These are phyloP conservation scores for Oncorhynchus gorbuscha DNA, from an alignment of 2,113 vertebrate species.

Conservation along the genomic window DNA sequence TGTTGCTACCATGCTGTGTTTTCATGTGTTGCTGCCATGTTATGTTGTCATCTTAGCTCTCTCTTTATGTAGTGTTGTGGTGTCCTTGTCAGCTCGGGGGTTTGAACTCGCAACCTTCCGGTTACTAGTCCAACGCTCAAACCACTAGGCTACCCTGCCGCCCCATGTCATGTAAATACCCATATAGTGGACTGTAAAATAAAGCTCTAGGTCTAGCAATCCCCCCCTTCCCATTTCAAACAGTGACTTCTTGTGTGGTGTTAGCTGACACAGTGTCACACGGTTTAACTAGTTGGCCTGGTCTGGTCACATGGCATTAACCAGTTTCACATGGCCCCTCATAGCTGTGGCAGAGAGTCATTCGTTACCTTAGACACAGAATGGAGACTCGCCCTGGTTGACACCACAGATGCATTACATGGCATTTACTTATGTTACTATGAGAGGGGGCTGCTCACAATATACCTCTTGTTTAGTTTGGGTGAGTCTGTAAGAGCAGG, in stretches of 20 bases:
- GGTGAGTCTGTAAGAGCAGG: background rate
- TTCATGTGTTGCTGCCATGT: too few species aligned
- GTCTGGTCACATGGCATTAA: slow-evolving; percentile 67
- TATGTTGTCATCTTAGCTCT: too few species aligned
- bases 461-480: background rate
- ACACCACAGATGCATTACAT: background rate
- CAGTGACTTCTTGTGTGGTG: background rate
- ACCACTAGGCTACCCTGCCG: too few species aligned
- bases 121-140: too few species aligned
- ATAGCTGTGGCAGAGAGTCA: slow-evolving; percentile 47
- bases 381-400: background rate
- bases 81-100: too few species aligned
- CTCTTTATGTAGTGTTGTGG: too few species aligned
- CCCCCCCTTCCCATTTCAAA: background rate
- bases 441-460: background rate
- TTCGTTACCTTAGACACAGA: slow-evolving; percentile 54
- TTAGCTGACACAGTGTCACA: slow-evolving; percentile 43
- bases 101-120: too few species aligned
- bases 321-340: slow-evolving; percentile 57
- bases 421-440: background rate
- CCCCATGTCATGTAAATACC: too few species aligned
- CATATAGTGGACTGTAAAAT: too few species aligned
- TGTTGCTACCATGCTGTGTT: too few species aligned
- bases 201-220: background rate
- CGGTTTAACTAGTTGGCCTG: slow-evolving; percentile 29